These are phyloP conservation scores for Spilarctia lutea DNA, from an alignment of 2,888 invertebrate genomes.

Conservation along the genomic window DNA sequence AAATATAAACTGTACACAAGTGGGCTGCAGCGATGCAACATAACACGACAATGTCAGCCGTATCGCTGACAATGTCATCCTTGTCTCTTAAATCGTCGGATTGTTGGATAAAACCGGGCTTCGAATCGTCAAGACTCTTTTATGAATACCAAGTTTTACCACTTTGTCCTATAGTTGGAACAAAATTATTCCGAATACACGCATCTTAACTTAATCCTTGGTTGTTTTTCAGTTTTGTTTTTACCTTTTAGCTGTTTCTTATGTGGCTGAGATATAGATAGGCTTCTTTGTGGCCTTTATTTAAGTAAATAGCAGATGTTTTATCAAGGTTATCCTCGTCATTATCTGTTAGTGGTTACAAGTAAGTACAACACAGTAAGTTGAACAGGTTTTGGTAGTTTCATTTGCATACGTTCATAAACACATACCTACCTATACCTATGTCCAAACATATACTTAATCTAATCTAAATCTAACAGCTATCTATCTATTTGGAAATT, in stretches of 20 bases:
- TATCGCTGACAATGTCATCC: constrained; percentile 58
- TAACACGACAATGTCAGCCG: constrained; percentile 46
- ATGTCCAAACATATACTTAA: no score
- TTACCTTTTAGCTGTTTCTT: constrained; percentile 31
- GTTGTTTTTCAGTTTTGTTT: constrained; percentile 35
- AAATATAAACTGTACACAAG: constrained; percentile 59
- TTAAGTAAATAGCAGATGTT: neutral
- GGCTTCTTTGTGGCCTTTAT: constrained; percentile 26
- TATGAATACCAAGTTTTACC: constrained; percentile 52
- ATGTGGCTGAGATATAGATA: constrained; percentile 38
- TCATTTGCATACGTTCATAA: no score
- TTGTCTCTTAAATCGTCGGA: constrained; percentile 75
- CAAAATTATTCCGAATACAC: constrained; percentile 39
- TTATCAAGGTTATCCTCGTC: constrained; percentile 7
- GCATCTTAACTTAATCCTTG: constrained; percentile 33
- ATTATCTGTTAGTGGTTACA: neutral
- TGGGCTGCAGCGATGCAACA: constrained; percentile 42
- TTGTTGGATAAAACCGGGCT: constrained; percentile 64
- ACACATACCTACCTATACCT: no score
- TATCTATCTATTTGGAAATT: no score
- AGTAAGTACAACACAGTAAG: neutral
- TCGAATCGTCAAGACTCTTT: constrained; percentile 49
- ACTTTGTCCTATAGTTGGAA: constrained; percentile 36
- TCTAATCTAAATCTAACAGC: no score
- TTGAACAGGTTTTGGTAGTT: no score